These are phyloP conservation scores for Drosophila suboccidentalis DNA, from an alignment of 2,888 invertebrate genomes.

Conservation along the genomic window DNA sequence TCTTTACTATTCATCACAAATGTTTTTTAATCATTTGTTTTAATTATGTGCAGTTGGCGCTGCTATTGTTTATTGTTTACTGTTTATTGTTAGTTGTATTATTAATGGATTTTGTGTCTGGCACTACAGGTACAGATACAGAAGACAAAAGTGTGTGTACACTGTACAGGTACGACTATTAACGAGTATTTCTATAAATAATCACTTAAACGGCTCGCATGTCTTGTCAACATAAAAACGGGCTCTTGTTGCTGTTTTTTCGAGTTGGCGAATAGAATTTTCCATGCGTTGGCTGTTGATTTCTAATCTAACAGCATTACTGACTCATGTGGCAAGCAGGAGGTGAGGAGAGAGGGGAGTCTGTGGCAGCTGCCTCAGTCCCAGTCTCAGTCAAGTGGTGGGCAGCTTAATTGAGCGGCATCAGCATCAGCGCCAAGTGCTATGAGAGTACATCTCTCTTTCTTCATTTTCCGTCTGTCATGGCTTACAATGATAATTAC, in stretches of 20 bases:
- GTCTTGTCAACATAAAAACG: slow-evolving; percentile 60
- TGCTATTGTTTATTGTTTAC: slow-evolving; percentile 28
- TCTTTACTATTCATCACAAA: slow-evolving; percentile 8
- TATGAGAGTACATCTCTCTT: slow-evolving; percentile 41
- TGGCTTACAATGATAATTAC: slow-evolving; percentile 54
- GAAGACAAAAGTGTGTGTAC: slow-evolving; percentile 9
- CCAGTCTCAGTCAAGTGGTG: slow-evolving; percentile 59
- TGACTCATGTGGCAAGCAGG: slow-evolving; percentile 53
- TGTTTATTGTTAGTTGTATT: slow-evolving; percentile 37
- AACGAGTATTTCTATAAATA: slow-evolving; percentile 61
- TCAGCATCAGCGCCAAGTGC: slow-evolving; percentile 65
- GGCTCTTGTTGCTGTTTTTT: slow-evolving; percentile 8
- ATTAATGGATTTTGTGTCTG: slow-evolving; percentile 64
- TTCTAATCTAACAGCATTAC: slow-evolving; percentile 62
- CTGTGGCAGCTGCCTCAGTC: slow-evolving; percentile 36
- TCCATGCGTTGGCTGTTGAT: slow-evolving; percentile 66
- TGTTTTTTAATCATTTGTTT: slow-evolving; percentile 40
- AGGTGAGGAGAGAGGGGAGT: slow-evolving; percentile 14
- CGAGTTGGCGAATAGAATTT: slow-evolving; percentile 51
- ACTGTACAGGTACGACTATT: slow-evolving; percentile 19
- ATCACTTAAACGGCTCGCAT: slow-evolving; percentile 58
- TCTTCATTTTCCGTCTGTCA: slow-evolving; percentile 54
- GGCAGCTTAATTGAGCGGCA: slow-evolving; percentile 78
- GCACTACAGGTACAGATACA: slow-evolving; percentile 22
- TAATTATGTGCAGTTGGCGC: slow-evolving; percentile 51